Percentiles rank a stretch among this genome's conserved stretches.
These are phyloP conservation scores for Natrix natrix DNA, from an alignment of 2,797 vertebrate species.

Conservation along the genomic window DNA sequence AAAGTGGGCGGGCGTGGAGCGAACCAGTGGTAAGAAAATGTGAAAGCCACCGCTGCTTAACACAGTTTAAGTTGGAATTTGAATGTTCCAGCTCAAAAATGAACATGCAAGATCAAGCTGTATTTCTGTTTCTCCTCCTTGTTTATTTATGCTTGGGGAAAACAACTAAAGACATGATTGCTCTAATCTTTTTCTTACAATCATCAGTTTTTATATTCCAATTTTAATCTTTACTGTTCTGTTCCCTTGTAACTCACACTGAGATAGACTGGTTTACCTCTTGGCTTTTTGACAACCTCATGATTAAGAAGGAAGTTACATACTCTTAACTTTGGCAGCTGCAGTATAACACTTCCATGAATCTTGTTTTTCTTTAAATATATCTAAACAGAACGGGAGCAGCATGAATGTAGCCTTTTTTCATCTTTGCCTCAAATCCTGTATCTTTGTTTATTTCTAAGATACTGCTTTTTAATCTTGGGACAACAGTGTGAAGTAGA, in stretches of 20 bases:
- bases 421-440: neutral
- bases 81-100: neutral
- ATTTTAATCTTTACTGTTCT: neutral
- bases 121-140: neutral
- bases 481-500: neutral
- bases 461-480: neutral
- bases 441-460: neutral
- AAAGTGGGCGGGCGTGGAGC: no score
- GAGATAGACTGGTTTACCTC: neutral
- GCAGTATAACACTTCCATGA: neutral
- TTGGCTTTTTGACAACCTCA: neutral
- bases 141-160: neutral
- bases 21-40: no score
- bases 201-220: neutral
- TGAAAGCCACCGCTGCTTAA: no score
- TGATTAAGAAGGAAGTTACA: neutral
- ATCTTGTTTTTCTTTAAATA: neutral
- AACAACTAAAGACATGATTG: neutral
- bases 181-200: neutral
- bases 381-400: neutral
- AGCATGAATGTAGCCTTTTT: neutral
- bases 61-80: no score
- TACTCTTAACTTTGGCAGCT: neutral
- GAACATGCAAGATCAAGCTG: neutral
- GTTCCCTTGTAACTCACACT: neutral